phyloP scores from a whole-genome alignment of 2,113 vertebrate genomes.

The Poeciliopsis turrubarensis region DNA sequence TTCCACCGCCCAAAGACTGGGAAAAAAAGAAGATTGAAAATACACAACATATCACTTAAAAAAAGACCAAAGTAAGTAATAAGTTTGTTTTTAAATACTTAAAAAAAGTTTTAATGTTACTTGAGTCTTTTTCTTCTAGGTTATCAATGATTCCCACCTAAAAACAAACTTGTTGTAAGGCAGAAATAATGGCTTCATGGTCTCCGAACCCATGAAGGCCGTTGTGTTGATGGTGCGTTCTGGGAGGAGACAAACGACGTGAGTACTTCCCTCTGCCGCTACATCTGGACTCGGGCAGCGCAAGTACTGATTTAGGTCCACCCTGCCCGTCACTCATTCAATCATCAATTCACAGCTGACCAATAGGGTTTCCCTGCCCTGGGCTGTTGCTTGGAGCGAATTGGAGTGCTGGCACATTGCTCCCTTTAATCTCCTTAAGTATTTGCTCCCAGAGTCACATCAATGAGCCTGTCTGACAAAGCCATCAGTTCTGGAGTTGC shows the following conservation, averaged over 20 bases:
- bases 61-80: too few relatives aligned
- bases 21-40: too few relatives aligned
- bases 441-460: conserved; percentile 49
- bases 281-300: conserved; percentile 21
- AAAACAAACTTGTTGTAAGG: neutral
- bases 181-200: neutral
- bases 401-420: conserved; percentile 67
- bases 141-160: neutral
- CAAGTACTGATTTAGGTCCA: conserved; percentile 59
- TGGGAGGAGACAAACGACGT: conserved; percentile 10
- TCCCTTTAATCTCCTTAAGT: conserved; percentile 79
- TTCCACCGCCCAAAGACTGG: too few relatives aligned
- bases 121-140: neutral
- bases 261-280: conserved; percentile 5
- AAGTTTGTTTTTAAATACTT: too few relatives aligned
- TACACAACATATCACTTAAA: too few relatives aligned
- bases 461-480: conserved; percentile 62
- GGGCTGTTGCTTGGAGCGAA: conserved; percentile 47
- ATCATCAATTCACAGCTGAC: conserved; percentile 44
- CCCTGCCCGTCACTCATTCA: conserved; percentile 41
- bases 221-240: neutral
- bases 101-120: neutral
- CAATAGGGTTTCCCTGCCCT: conserved; percentile 46
- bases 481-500: conserved; percentile 45
- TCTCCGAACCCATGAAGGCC: neutral